A percentile compares a stretch with the other conserved stretches of the same genome.
Evolutionary conservation across 30 jellyfish, hydroid and myxozoan genomes (phyloP).

Genomic region (Kudoa iwatai): DNA sequence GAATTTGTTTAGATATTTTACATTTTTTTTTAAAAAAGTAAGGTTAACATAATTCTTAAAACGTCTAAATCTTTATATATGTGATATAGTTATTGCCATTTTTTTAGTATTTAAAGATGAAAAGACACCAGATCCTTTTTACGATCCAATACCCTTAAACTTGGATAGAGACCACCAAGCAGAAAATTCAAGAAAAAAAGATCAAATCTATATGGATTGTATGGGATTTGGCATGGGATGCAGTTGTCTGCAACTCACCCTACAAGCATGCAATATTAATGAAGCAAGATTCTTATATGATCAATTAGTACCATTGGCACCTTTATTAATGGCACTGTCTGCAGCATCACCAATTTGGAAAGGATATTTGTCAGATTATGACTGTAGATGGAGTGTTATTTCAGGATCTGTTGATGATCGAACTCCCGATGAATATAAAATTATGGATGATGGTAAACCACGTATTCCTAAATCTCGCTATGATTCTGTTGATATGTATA

Average conservation of each 20-base stretch:
- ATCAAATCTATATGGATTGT: conserved; percentile 59
- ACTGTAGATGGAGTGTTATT: conserved; percentile 79
- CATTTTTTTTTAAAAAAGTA: too few relatives aligned
- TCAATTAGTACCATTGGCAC: conserved; percentile 62
- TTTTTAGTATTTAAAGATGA: conserved; percentile 18
- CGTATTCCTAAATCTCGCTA: conserved; percentile 47
- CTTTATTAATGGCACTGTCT: conserved; percentile 49
- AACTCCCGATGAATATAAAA: conserved; percentile 2
- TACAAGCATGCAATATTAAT: conserved; percentile 71
- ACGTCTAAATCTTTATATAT: not conserved
- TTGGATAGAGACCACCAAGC: conserved; percentile 60
- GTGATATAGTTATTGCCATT: not conserved
- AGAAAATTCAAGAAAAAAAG: conserved; percentile 17
- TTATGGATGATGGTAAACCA: not conserved
- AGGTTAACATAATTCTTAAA: too few relatives aligned
- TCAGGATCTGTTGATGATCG: conserved; percentile 82
- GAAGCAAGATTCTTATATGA: conserved; percentile 65
- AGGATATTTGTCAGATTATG: conserved; percentile 54
- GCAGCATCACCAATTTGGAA: conserved; percentile 89
- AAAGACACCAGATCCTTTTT: conserved; percentile 44
- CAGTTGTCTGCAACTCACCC: conserved; percentile 52
- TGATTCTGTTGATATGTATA: conserved; percentile 64
- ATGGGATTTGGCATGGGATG: conserved; percentile 99
- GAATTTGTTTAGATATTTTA: too few relatives aligned
- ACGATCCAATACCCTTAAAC: conserved; percentile 32